These are phyloP conservation scores for Thunnus thynnus DNA, from an alignment of 2,113 vertebrate species.

Conservation along the genomic window DNA sequence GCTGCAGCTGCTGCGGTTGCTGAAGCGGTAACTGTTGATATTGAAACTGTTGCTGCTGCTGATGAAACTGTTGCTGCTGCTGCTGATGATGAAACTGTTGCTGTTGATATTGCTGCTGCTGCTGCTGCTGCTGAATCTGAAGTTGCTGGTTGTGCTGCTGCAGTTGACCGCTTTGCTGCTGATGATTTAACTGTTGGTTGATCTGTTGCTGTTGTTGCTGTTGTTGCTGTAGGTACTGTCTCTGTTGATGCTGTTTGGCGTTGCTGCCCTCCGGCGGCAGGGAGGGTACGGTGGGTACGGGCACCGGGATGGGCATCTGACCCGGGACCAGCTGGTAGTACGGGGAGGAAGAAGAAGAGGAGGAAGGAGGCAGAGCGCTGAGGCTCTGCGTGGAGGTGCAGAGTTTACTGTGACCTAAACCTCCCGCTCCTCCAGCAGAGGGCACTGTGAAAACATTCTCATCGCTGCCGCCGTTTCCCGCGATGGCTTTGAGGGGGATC, in stretches of 20 bases:
- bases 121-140: slow-evolving; percentile 19
- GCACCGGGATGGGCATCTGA: slow-evolving; percentile 80
- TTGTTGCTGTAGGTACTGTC: slow-evolving; percentile 46
- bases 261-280: slow-evolving; percentile 47
- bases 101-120: slow-evolving; percentile 19
- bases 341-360: slow-evolving; percentile 73
- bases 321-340: slow-evolving; percentile 87
- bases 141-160: slow-evolving; percentile 31
- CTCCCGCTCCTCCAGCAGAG: slow-evolving; percentile 34
- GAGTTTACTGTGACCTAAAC: slow-evolving; percentile 77
- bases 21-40: slow-evolving; percentile 1
- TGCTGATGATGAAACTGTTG: slow-evolving; percentile 34
- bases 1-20: slow-evolving; percentile 15
- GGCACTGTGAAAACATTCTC: slow-evolving; percentile 63
- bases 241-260: slow-evolving; percentile 60
- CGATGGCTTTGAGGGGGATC: slow-evolving; percentile 78
- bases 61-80: not conserved
- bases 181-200: slow-evolving; percentile 37
- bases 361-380: slow-evolving; percentile 74
- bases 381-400: slow-evolving; percentile 86
- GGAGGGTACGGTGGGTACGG: slow-evolving; percentile 59
- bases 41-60: not conserved
- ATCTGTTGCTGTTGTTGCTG: slow-evolving; percentile 27
- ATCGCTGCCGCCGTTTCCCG: slow-evolving; percentile 48
- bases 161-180: slow-evolving; percentile 1